These are phyloP conservation scores for Aspidiotus destructor DNA, from an alignment of 2,888 invertebrate genomes.

Conservation along the genomic window DNA sequence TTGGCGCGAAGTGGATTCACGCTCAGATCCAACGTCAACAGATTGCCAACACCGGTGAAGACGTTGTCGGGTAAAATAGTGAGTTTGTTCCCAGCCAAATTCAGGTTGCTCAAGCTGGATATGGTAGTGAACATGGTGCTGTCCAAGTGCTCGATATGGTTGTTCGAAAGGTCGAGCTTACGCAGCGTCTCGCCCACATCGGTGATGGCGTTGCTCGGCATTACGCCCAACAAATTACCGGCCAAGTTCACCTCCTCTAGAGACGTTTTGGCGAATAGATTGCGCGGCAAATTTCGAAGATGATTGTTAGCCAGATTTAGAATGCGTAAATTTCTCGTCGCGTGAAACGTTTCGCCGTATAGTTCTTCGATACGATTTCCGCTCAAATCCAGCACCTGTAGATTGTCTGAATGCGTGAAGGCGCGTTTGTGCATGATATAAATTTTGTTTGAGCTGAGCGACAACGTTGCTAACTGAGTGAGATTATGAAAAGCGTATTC, in stretches of 20 bases:
- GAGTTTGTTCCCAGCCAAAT: slow-evolving; percentile 68
- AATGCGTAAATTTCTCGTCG: slow-evolving; percentile 61
- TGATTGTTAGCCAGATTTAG: slow-evolving; percentile 63
- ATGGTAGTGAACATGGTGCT: slow-evolving; percentile 77
- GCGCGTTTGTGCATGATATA: slow-evolving; percentile 62
- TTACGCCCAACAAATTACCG: slow-evolving; percentile 65
- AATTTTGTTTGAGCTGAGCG: slow-evolving; percentile 64
- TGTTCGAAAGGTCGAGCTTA: slow-evolving; percentile 65
- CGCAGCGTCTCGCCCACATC: slow-evolving; percentile 70
- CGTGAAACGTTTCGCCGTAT: slow-evolving; percentile 69
- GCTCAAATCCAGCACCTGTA: slow-evolving; percentile 71
- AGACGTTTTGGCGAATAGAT: slow-evolving; percentile 67
- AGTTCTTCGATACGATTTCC: slow-evolving; percentile 65
- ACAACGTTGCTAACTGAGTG: slow-evolving; percentile 60
- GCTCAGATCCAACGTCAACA: slow-evolving; percentile 70
- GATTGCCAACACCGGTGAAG: slow-evolving; percentile 67
- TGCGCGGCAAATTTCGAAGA: slow-evolving; percentile 62
- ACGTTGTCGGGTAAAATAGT: slow-evolving; percentile 81
- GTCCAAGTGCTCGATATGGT: slow-evolving; percentile 75
- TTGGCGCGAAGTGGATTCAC: slow-evolving; percentile 72
- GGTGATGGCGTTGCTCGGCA: slow-evolving; percentile 65
- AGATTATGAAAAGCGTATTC: slow-evolving; percentile 65
- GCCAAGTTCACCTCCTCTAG: slow-evolving; percentile 72
- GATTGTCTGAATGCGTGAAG: slow-evolving; percentile 60
- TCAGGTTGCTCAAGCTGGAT: slow-evolving; percentile 64